Evolutionary conservation across 2,113 vertebrate species (phyloP), one percentile per base, ranked within the genome.

Genomic region (Pollachius pollachius): DNA sequence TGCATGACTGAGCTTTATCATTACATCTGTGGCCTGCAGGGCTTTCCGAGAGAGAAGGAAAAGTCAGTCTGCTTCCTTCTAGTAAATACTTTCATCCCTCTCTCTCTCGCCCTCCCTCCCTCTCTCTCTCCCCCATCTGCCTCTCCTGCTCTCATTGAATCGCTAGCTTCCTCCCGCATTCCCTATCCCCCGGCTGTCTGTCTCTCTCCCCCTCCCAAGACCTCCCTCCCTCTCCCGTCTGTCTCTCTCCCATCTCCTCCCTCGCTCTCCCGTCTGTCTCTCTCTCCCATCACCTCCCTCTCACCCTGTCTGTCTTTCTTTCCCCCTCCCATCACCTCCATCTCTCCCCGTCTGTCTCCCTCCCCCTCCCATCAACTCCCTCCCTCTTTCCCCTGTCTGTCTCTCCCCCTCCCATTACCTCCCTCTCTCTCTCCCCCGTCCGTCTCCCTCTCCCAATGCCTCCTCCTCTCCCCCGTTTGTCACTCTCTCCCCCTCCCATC

Each of bases 21-120:
- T 73, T 70, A 74, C 71, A 76, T 89, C 41, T 82, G 54, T 64
- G 74, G 74, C 74, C 84, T 64, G 62, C 34, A 61, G 79, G 74
- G 62, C 52, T 58, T 4, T 8, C 64, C 57, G 21, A 2, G 70
- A 73, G 15, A 59, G 48, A 52, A 37, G 67, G 77, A 76, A 71
- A 72, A 71, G 73, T 71, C 80, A 66, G 78, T 75, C 75, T 70
- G 30, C 13, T 71, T 74, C 72, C 67, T 69, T 82, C 74, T 79
- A 64, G 82, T 86, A 78, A 84, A 85, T 79, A 75, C 80, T 82
- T 16, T 21, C 21, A 23, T 25, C 23, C 21, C 19, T 9, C 60
- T 25, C 60, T 9, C 60, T 1, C 16, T 7, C 16, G 3, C 15
- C n/a, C 54, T 6, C 16, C n/a, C 54, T 54, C 52, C 15, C 52